Percentiles rank a stretch among this genome's conserved stretches.
These are phyloP conservation scores for Argentina silus DNA, from an alignment of 2,797 vertebrate species.

Conservation along the genomic window DNA sequence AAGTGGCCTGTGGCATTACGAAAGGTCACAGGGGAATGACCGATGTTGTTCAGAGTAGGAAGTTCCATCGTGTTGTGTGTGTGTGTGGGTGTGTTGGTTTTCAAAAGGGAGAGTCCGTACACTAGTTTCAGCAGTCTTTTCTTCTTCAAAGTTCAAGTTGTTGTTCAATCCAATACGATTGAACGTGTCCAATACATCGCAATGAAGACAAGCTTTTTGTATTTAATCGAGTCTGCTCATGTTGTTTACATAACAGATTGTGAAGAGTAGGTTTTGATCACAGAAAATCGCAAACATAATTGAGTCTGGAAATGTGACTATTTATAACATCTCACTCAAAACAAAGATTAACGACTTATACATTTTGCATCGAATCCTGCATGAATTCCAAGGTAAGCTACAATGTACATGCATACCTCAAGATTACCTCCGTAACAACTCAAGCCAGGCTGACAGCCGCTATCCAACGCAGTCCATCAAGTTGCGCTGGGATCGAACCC, in stretches of 20 bases:
- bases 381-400: not conserved
- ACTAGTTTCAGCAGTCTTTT: constrained; percentile 3
- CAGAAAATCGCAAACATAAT: not conserved
- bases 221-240: not conserved
- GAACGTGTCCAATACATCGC: not conserved
- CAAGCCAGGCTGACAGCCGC: not conserved
- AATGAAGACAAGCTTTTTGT: not conserved
- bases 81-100: constrained; percentile 1
- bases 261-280: not conserved
- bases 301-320: constrained; percentile 15
- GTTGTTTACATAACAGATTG: constrained; percentile 3
- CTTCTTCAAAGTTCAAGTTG: constrained; percentile 17
- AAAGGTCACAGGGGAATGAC: constrained; percentile 61
- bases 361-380: not conserved
- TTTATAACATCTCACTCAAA: not conserved
- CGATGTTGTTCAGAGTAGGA: constrained; percentile 17
- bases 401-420: not conserved
- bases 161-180: not conserved
- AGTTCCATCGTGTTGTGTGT: not conserved
- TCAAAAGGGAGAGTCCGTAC: not conserved
- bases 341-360: not conserved
- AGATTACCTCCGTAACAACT: not conserved
- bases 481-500: constrained; percentile 59
- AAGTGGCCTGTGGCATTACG: constrained; percentile 66
- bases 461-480: constrained; percentile 42